phyloP scores from a whole-genome alignment of 1,140 invertebrate genomes.

The Coenobita brevimanus region DNA sequence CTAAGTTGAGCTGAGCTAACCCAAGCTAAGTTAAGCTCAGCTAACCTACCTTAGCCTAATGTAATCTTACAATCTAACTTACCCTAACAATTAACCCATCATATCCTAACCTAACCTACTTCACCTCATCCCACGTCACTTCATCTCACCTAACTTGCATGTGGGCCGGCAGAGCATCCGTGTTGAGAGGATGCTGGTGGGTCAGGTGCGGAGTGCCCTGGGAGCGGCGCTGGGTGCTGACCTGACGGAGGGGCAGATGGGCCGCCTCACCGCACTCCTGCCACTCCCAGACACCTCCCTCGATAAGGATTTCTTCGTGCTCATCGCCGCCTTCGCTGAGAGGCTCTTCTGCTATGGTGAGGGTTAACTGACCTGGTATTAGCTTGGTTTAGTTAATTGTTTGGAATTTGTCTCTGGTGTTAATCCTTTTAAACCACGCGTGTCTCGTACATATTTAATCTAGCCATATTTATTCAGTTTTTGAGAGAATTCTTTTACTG shows the following conservation, averaged over 20 bases:
- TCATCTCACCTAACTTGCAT: neutral
- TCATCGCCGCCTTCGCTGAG: slow-evolving; percentile 53
- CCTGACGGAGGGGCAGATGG: slow-evolving; percentile 23
- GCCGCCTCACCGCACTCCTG: neutral
- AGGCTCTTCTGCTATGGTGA: slow-evolving; percentile 57
- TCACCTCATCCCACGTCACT: no score
- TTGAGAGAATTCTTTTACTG: no score
- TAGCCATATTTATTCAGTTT: no score
- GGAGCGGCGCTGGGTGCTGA: slow-evolving; percentile 40
- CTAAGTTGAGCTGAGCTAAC: no score
- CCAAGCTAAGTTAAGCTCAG: no score
- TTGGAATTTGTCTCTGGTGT: neutral
- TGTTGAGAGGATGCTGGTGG: slow-evolving; percentile 25
- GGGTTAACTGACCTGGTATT: neutral
- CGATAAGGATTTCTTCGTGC: slow-evolving; percentile 42
- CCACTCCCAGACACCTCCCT: slow-evolving; percentile 27
- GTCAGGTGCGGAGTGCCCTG: slow-evolving; percentile 21
- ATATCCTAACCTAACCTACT: no score
- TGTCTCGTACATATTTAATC: no score
- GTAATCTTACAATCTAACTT: no score
- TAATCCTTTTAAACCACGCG: no score
- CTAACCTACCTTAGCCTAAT: no score
- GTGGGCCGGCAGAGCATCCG: slow-evolving; percentile 30
- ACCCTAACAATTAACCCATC: no score
- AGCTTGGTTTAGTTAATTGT: neutral